Evolutionary conservation across 2,888 invertebrate genomes (phyloP).

Genomic region (Spilarctia lutea): DNA sequence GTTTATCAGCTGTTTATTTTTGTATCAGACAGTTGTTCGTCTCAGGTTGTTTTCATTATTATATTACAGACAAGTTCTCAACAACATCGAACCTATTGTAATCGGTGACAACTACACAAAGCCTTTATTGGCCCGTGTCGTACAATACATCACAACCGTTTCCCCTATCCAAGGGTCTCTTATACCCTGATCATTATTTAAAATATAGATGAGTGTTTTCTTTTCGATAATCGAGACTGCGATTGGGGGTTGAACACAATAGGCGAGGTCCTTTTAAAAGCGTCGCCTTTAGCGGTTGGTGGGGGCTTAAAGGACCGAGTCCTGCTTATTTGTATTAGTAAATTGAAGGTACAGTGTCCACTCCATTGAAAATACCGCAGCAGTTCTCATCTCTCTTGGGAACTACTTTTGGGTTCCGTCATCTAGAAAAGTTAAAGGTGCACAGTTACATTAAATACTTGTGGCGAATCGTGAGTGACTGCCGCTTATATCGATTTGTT

Average conservation of each 20-base stretch:
- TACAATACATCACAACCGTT: constrained; percentile 81
- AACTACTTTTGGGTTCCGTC: constrained; percentile 47
- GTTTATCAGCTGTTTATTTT: neutral
- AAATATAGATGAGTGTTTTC: constrained; percentile 87
- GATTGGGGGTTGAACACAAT: constrained; percentile 83
- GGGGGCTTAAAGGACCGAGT: constrained; percentile 67
- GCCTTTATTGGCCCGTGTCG: constrained; percentile 75
- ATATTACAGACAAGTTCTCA: constrained; percentile 25
- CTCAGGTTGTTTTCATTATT: neutral
- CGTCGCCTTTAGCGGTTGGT: constrained; percentile 71
- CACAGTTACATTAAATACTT: neutral
- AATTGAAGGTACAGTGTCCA: constrained; percentile 83
- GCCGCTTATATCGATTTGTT: neutral
- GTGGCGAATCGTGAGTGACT: neutral
- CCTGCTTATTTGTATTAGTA: constrained; percentile 83
- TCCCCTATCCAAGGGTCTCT: constrained; percentile 59
- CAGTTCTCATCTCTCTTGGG: constrained; percentile 47
- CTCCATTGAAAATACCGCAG: constrained; percentile 66
- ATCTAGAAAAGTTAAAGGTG: neutral
- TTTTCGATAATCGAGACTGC: constrained; percentile 85
- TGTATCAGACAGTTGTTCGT: neutral
- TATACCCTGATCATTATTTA: constrained; percentile 84
- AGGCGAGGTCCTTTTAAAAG: constrained; percentile 72
- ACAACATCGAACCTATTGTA: constrained; percentile 44
- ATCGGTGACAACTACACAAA: constrained; percentile 70